Evolutionary conservation across 2,797 vertebrate species (phyloP), one percentile per base, ranked within the genome.

Genomic region (Sorex maritimensis): DNA sequence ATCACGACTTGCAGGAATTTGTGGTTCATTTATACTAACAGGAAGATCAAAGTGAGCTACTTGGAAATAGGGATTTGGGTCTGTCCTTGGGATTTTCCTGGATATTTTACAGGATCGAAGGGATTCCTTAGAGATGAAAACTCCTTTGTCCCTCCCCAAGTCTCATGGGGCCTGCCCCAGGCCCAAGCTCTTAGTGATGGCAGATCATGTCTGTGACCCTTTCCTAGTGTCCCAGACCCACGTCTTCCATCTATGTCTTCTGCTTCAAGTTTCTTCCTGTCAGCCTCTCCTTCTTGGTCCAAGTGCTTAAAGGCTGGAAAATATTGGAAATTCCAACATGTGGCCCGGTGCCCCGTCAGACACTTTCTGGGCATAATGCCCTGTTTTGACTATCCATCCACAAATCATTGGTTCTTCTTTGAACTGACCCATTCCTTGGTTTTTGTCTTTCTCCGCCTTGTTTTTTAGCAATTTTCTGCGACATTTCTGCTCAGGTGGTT

Each of bases 131-230:
- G 19, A 77, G 65, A 44, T 52, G 11, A 67, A 52, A 72, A 34
- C 69, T 38, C 1, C 55, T 81, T 55, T 2, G 73, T 61, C 19
- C 6, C 17, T 58, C 55, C 46, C 55, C 17, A 15, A 58, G 55
- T 58, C 55, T 19, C 65, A 28, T 67, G 6, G 26, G 4, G 24
- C 8, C 24, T 26, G 65, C 7, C 61, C 65, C 65, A 67, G 65
- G 65, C 26, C 12, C 2, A 2, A n/a, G 12, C 34, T 81, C 4
- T 6, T 0, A 58, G 3, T 34, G 17, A 3, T 0, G 49, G 4
- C 52, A 77, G 71, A 55, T 15, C 19, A 28, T 21, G 65, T 19
- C 46, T 67, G 26, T 65, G 74, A 4, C 9, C 30, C 6, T 24
- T 24, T 38, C 28, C n/a, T 34, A 86, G 14, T 34, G 34, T 49